phyloP scores from a whole-genome alignment of 2,797 vertebrate species.

The Siniperca undulata region DNA sequence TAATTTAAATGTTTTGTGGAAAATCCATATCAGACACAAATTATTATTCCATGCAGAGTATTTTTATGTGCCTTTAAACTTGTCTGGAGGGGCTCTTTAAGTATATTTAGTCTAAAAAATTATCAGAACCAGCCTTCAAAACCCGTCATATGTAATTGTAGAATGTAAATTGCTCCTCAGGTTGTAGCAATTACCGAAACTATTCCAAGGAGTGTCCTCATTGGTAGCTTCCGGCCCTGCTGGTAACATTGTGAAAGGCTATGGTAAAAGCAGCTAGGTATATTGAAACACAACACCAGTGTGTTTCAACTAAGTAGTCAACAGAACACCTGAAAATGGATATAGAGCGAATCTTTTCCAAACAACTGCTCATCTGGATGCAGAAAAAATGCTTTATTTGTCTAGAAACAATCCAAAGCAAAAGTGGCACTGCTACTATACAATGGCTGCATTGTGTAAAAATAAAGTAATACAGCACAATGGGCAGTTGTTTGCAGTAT shows the following conservation, averaged over 20 bases:
- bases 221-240: not conserved
- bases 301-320: not conserved
- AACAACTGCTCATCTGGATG: slow-evolving; percentile 3
- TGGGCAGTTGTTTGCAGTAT: not conserved
- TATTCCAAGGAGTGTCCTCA: not conserved
- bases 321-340: not conserved
- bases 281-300: not conserved
- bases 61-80: not conserved
- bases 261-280: not conserved
- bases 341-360: not conserved
- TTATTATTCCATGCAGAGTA: not conserved
- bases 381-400: slow-evolving; percentile 1
- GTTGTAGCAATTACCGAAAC: not conserved
- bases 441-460: slow-evolving; percentile 12
- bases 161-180: not conserved
- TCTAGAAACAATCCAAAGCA: not conserved
- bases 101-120: not conserved
- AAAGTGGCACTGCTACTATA: not conserved
- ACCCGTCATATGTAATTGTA: not conserved
- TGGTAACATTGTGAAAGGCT: not conserved
- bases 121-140: not conserved
- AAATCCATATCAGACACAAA: not conserved
- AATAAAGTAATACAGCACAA: not conserved
- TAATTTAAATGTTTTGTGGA: not conserved
- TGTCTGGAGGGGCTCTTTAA: not conserved